Conservation (phyloP, 2,113 vertebrate species). For the Plotosus lineatus region DNA sequence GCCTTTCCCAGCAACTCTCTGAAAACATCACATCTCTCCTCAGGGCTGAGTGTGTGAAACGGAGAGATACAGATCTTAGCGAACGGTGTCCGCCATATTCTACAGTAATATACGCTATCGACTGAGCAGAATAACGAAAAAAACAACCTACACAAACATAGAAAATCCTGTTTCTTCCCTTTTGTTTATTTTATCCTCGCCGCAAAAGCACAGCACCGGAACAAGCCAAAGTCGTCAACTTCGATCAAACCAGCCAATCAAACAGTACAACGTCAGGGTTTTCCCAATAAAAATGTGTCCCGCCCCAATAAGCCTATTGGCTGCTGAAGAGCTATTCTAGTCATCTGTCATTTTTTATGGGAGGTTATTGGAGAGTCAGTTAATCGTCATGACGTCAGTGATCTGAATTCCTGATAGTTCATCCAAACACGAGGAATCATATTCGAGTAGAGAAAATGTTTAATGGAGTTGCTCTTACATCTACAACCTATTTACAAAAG, state of each 20-base stretch:
- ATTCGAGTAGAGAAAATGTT: neutral
- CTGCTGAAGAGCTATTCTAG: neutral
- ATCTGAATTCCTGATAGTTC: neutral
- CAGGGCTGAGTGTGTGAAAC: neutral
- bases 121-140: neutral
- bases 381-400: neutral
- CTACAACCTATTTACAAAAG: neutral
- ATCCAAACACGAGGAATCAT: neutral
- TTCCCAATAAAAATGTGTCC: neutral
- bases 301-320: conserved; percentile 32
- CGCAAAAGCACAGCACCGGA: conserved; percentile 20
- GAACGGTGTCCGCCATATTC: conserved; percentile 14
- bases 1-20: conserved; percentile 11
- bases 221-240: conserved; percentile 19
- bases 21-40: neutral
- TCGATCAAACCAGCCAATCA: conserved; percentile 36
- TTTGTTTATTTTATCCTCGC: neutral
- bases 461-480: neutral
- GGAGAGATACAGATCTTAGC: no score
- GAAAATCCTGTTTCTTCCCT: neutral
- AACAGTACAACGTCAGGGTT: neutral
- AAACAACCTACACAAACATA: no score
- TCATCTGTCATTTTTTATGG: conserved; percentile 18
- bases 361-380: neutral
- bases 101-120: no score